phyloP scores from a whole-genome alignment of 2,113 vertebrate species.

The Gobio gobio region DNA sequence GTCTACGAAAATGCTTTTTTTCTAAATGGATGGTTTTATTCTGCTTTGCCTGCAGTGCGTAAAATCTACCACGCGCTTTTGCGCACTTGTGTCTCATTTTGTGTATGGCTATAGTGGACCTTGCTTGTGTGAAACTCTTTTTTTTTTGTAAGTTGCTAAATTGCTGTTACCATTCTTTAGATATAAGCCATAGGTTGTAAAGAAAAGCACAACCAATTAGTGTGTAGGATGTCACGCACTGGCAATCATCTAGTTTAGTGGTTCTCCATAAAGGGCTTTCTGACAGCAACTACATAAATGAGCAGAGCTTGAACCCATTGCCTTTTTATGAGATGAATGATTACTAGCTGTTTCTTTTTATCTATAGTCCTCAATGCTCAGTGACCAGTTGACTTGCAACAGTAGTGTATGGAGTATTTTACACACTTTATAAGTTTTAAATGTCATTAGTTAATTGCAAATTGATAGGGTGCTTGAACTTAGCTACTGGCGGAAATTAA shows the following conservation, averaged over 20 bases:
- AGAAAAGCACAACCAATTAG: not conserved
- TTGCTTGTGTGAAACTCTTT: not conserved
- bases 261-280: not conserved
- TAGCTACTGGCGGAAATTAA: not conserved
- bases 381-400: not conserved
- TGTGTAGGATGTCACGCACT: not conserved
- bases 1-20: not conserved
- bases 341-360: not conserved
- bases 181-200: not conserved
- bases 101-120: not conserved
- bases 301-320: not conserved
- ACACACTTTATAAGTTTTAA: not conserved
- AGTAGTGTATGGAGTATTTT: not conserved
- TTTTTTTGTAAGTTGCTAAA: no score
- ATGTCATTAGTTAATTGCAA: slow-evolving; percentile 31
- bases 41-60: slow-evolving; percentile 28
- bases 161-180: not conserved
- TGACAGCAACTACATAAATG: slow-evolving; percentile 13
- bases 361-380: not conserved
- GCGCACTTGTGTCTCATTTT: slow-evolving; percentile 1
- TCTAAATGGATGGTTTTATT: not conserved
- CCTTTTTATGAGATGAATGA: not conserved
- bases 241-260: not conserved
- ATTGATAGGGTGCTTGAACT: not conserved
- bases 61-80: slow-evolving; percentile 18